Percentiles rank a stretch among this genome's conserved stretches.
Conservation (phyloP, 2,888 invertebrate species). For the Muschampia plurimacula region DNA sequence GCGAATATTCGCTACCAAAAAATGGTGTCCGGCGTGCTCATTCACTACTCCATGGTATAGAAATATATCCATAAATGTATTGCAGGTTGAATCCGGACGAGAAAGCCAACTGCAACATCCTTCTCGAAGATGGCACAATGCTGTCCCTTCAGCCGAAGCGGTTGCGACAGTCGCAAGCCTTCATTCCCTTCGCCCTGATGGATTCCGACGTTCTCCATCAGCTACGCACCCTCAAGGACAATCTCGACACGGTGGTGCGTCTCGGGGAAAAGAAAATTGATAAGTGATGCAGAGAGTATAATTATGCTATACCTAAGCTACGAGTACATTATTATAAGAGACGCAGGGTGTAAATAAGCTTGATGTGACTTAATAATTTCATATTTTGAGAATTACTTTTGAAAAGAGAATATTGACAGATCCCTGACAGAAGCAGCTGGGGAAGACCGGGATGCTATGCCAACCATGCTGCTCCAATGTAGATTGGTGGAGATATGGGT, state of each 20-base stretch:
- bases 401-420: no score
- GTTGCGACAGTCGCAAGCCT: conserved; percentile 71
- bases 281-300: not conserved
- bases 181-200: conserved; percentile 78
- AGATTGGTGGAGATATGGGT: no score
- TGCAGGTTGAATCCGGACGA: conserved; percentile 78
- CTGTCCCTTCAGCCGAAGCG: conserved; percentile 87
- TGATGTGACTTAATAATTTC: no score
- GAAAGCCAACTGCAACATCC: conserved; percentile 88
- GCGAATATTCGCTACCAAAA: no score
- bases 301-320: no score
- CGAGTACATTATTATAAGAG: no score
- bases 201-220: conserved; percentile 72
- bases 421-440: no score
- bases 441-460: no score
- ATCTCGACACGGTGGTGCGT: conserved; percentile 74
- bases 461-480: no score
- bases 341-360: no score
- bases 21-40: no score
- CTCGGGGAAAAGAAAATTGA: conserved; percentile 66
- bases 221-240: conserved; percentile 79
- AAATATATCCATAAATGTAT: conserved; percentile 26
- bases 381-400: no score
- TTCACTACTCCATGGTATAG: conserved; percentile 1
- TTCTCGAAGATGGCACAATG: conserved; percentile 86